These are phyloP conservation scores for Xestia xanthographa DNA, from an alignment of 2,888 invertebrate genomes.

Conservation along the genomic window DNA sequence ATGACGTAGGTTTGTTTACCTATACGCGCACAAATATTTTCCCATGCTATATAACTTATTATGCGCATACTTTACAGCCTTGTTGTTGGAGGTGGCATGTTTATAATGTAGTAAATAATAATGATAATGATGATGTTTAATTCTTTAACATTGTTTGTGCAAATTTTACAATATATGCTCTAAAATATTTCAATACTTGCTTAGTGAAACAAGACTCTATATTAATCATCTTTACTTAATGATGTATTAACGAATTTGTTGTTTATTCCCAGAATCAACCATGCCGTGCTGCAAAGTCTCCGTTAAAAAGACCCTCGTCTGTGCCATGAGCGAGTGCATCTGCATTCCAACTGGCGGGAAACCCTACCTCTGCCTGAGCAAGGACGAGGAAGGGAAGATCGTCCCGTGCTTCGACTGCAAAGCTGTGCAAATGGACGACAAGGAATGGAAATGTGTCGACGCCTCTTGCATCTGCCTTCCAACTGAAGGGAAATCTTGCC, in stretches of 20 bases:
- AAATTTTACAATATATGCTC: too few relatives aligned
- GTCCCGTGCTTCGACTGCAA: slow-evolving; percentile 62
- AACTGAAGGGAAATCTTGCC: slow-evolving; percentile 56
- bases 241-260: not conserved
- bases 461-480: slow-evolving; percentile 66
- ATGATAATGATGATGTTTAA: not conserved
- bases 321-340: slow-evolving; percentile 71
- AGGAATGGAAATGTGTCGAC: slow-evolving; percentile 58
- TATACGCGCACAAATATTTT: not conserved
- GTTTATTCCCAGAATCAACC: slow-evolving; percentile 41
- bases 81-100: not conserved
- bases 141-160: too few relatives aligned
- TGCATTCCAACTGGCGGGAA: slow-evolving; percentile 70
- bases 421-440: slow-evolving; percentile 48
- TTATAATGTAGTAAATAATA: slow-evolving; percentile 8
- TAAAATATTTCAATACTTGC: not conserved
- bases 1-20: not conserved
- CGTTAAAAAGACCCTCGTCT: slow-evolving; percentile 65
- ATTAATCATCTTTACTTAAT: not conserved
- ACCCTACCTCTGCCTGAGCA: slow-evolving; percentile 60
- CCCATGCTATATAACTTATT: slow-evolving; percentile 1
- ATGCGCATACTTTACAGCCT: slow-evolving; percentile 7
- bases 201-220: too few relatives aligned
- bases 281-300: slow-evolving; percentile 78
- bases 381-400: slow-evolving; percentile 60